phyloP scores from a whole-genome alignment of 2,888 invertebrate species.

The Drosophila rellima region DNA sequence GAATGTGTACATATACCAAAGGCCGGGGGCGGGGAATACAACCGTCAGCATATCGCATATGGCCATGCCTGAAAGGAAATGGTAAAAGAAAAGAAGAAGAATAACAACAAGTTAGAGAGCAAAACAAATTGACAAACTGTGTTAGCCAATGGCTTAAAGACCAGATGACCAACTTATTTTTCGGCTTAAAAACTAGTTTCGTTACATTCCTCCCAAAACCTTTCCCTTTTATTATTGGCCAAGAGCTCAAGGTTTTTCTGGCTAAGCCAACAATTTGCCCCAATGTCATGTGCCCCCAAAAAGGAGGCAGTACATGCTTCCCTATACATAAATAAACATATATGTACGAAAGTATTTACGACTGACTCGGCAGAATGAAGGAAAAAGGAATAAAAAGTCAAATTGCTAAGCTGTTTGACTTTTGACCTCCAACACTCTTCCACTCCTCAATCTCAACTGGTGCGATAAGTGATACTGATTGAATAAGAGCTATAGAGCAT shows the following conservation, averaged over 20 bases:
- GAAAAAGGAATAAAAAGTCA: constrained; percentile 9
- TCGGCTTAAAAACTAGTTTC: constrained; percentile 45
- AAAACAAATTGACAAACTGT: constrained; percentile 50
- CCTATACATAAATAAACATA: neutral
- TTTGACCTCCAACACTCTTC: neutral
- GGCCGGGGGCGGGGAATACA: constrained; percentile 95
- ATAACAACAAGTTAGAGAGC: constrained; percentile 4
- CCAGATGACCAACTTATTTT: constrained; percentile 30
- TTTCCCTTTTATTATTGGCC: neutral
- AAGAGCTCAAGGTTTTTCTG: constrained; percentile 11
- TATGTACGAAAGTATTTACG: constrained; percentile 1
- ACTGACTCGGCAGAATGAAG: constrained; percentile 19
- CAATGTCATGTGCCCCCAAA: constrained; percentile 18
- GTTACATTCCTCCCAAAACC: neutral
- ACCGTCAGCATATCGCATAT: constrained; percentile 97
- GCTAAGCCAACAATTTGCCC: constrained; percentile 36
- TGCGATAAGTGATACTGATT: constrained; percentile 14
- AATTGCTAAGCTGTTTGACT: constrained; percentile 4
- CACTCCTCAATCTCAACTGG: neutral
- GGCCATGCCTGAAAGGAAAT: constrained; percentile 90
- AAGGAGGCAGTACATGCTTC: constrained; percentile 1
- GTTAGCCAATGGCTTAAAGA: constrained; percentile 35
- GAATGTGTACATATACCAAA: constrained; percentile 96
- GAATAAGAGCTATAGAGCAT: constrained; percentile 4
- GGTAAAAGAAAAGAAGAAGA: neutral